A percentile compares a stretch with the other conserved stretches of the same genome.
Conservation (phyloP, 2,797 vertebrate genomes). For the Semotilus atromaculatus region DNA sequence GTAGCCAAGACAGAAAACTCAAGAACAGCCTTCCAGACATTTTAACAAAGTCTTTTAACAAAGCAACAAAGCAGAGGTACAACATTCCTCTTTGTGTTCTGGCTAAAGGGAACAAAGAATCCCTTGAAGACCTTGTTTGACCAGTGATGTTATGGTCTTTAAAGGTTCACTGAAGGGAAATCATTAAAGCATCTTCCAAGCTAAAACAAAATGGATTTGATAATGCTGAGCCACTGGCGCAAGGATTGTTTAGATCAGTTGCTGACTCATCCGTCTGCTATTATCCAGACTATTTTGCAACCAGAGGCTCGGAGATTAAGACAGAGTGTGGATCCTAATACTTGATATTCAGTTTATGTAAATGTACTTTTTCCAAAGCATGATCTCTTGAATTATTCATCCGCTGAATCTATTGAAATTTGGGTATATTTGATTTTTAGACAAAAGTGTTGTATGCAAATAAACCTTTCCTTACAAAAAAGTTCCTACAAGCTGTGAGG, state of each 20-base stretch:
- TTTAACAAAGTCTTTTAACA: not conserved
- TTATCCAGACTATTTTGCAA: constrained; percentile 25
- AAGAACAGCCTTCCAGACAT: no score
- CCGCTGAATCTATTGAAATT: constrained; percentile 18
- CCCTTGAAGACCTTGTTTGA: constrained; percentile 25
- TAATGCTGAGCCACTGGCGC: constrained; percentile 7
- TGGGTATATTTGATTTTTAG: constrained; percentile 17
- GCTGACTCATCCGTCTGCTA: not conserved
- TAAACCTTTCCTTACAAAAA: not conserved
- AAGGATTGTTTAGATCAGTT: constrained; percentile 35
- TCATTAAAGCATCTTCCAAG: constrained; percentile 61
- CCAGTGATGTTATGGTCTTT: constrained; percentile 7
- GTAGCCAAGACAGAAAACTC: no score
- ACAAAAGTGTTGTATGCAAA: constrained; percentile 16
- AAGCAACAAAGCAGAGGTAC: not conserved
- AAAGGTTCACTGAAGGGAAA: constrained; percentile 14
- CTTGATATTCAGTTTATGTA: constrained; percentile 43
- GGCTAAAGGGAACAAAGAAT: constrained; percentile 13
- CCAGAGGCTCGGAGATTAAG: constrained; percentile 6
- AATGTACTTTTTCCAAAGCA: constrained; percentile 34
- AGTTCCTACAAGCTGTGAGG: not conserved
- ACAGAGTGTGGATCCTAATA: not conserved
- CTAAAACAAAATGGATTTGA: constrained; percentile 31
- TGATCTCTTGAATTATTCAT: constrained; percentile 55
- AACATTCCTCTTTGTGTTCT: not conserved